Evolutionary conservation across 2,888 invertebrate genomes (phyloP), one percentile per base, ranked within the genome.

Genomic region (Nemotelus nigrinus): DNA sequence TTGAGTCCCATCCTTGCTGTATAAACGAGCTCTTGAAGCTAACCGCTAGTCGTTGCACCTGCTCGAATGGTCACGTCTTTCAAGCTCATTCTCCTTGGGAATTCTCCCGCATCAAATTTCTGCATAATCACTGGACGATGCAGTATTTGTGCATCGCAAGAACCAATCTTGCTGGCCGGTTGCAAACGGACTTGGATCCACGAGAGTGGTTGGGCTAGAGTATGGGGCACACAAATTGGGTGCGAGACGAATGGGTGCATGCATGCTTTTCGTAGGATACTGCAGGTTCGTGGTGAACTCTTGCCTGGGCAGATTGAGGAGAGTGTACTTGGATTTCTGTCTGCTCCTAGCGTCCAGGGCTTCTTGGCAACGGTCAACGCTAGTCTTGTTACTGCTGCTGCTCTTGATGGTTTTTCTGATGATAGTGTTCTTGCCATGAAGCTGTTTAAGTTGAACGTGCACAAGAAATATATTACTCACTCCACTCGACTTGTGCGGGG

Each of bases 381-480:
- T 70, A 25, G 53, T 55, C 63, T 60, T 74, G 67, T 65, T 79
- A 63, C 71, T 77, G 60, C 72, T 77, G 60, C 71, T 74, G 65
- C 57, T 60, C 58, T 67, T 63, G 77, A 70, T 72, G 70, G 67
- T 64, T 44, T 65, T 77, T 70, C 77, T 63, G 71, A 53, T 74
- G 48, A 60, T 74, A 50, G 58, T 60, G 58, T n/a, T 72, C 39
- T 60, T 72, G 58, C 44, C 48, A 70, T 77, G 79, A 70, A 79
- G 77, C 76, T 76, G 77, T 76, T 71, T 76, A 79, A 79, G 71
- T 79, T 70, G 64, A 77, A 57, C 77, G 77, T 79, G 77, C 72
- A 79, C 79, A 79, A 79, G 79, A 78, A 79, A 79, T 79, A 79
- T 78, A 78, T 78, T 78, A 78, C 79, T 71, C 79, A 67, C 45